These are phyloP conservation scores for Mobula hypostoma DNA, from an alignment of 2,113 vertebrate genomes.

Conservation along the genomic window DNA sequence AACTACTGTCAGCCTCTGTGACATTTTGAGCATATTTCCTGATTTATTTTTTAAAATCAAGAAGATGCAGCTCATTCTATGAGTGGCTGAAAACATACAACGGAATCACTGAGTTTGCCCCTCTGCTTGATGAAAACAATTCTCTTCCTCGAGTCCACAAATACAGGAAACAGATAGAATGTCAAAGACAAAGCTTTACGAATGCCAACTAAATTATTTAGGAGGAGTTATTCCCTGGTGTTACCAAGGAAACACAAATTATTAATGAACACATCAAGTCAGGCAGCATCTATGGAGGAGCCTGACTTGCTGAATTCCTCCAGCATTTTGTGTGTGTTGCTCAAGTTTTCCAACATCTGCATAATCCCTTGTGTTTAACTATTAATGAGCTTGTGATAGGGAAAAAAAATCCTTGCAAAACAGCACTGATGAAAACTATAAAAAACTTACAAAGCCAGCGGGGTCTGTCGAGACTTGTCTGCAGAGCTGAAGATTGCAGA, in stretches of 20 bases:
- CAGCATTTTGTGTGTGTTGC: too few relatives aligned
- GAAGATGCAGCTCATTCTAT: slow-evolving; percentile 36
- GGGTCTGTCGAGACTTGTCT: too few relatives aligned
- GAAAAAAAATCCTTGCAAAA: slow-evolving; percentile 38
- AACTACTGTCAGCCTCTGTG: not conserved
- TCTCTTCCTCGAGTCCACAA: slow-evolving; percentile 45
- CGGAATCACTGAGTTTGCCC: slow-evolving; percentile 39
- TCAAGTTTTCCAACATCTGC: too few relatives aligned
- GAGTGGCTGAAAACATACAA: not conserved
- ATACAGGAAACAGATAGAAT: slow-evolving; percentile 58
- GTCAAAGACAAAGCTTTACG: slow-evolving; percentile 55
- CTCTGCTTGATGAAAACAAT: slow-evolving; percentile 44
- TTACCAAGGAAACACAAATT: slow-evolving; percentile 57
- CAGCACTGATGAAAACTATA: not conserved
- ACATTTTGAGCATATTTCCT: slow-evolving; percentile 47
- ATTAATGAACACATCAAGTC: slow-evolving; percentile 52
- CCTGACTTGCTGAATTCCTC: too few relatives aligned
- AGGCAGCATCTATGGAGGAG: too few relatives aligned
- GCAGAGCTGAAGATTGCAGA: too few relatives aligned
- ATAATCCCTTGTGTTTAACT: too few relatives aligned
- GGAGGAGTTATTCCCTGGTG: slow-evolving; percentile 55
- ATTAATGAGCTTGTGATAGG: slow-evolving; percentile 1
- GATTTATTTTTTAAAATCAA: slow-evolving; percentile 30
- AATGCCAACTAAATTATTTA: slow-evolving; percentile 78
- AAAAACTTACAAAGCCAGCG: too few relatives aligned